Conservation (phyloP, 2,888 invertebrate species). For the Lycophotia porphyrea region DNA sequence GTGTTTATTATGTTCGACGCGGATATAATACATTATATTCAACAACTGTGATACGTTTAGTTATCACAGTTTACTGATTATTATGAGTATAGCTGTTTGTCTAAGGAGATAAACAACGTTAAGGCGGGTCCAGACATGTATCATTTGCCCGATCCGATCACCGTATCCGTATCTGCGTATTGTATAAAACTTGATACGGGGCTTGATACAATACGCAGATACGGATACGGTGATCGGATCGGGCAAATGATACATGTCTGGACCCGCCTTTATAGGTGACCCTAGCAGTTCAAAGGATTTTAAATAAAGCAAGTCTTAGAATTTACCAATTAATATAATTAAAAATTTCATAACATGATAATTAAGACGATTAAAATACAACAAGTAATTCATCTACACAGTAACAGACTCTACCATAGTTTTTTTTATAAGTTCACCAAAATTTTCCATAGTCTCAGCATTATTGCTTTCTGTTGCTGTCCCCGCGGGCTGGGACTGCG, state of each 20-base stretch:
- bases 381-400: slow-evolving; percentile 91
- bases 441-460: slow-evolving; percentile 92
- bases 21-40: slow-evolving; percentile 44
- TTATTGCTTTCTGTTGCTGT: slow-evolving; percentile 72
- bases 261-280: no score
- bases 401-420: slow-evolving; percentile 97
- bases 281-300: slow-evolving; percentile 32
- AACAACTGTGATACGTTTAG: slow-evolving; percentile 46
- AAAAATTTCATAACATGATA: slow-evolving; percentile 86
- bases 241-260: no score
- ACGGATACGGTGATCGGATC: no score
- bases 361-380: slow-evolving; percentile 84
- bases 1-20: slow-evolving; percentile 28
- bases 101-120: slow-evolving; percentile 45
- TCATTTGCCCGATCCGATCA: no score
- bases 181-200: no score
- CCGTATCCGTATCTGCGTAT: no score
- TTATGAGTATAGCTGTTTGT: slow-evolving; percentile 40
- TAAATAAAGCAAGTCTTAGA: slow-evolving; percentile 65
- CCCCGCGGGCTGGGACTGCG: slow-evolving; percentile 70
- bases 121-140: no score
- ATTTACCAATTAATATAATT: slow-evolving; percentile 84
- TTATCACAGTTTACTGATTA: slow-evolving; percentile 50
- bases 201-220: no score
- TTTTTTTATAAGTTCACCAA: slow-evolving; percentile 97